Base-by-base conservation (phyloP, 2,113 vertebrate species). In the Talpa occidentalis region DNA sequence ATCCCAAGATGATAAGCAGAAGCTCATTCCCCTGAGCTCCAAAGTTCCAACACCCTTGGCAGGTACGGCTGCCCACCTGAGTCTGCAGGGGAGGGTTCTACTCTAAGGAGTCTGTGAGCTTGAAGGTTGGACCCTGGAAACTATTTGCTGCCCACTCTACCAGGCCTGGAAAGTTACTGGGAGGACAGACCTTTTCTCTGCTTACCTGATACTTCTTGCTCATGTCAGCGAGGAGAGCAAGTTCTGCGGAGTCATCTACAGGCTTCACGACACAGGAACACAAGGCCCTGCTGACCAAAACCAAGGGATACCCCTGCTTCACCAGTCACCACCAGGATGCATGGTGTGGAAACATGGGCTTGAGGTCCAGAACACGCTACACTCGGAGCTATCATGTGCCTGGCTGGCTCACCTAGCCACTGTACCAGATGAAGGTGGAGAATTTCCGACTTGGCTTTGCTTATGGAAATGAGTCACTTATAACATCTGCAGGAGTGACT, bases 161-260 rank as follows among this genome's bases (percentile, higher is more conserved):
- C 88, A 54, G 28, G 28, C 14, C 35, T 40, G 6, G 73, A 69
- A 74, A 32, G 30, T 22, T 9, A 64, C 77, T 16, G 11, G 7
- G 40, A 21, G 40, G 10, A 24, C 11, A 64, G 15, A 14, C 72
- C 32, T 79, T 22, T 60, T 37, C 30, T 49, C 3, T 0, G 1
- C 96, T 98, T 97, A 99, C 98, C 98, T 99, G 98, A 56, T 98
- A 99, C 3, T 3, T 94, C 95, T 21, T 98, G 94, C 98, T 99
- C 30, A 96, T 67, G 3, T 95, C 86, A 0, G 96, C 1, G 60
- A 98, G 54, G 16, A 64, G 5, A 9, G 97, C 93, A 1, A 98
- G 17, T 28, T 98, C 98, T 32, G 1, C 2, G 0, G 98, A 98
- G 67, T 98, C 92, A 2, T 97, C 90, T 6, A 26, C 3, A 28